A percentile compares a stretch with the other conserved stretches of the same genome.
phyloP scores from a whole-genome alignment of 2,113 vertebrate genomes.

The Menidia beryllina region DNA sequence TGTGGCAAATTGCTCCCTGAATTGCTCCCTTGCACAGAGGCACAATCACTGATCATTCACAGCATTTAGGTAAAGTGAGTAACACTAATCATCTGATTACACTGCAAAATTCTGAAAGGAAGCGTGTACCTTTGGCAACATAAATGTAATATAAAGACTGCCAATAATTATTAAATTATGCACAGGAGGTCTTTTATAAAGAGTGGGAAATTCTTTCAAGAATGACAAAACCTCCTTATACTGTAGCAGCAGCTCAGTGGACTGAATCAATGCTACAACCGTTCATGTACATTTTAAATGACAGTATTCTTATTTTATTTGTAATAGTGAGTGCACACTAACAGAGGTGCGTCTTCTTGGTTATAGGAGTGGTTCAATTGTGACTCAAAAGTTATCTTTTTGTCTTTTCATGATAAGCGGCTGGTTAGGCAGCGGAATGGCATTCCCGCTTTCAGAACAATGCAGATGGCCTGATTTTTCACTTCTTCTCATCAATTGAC shows the following conservation, averaged over 20 bases:
- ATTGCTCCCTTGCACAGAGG: not conserved
- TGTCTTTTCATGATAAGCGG: not conserved
- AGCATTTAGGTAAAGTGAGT: not conserved
- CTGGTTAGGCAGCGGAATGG: not conserved
- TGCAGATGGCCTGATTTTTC: not conserved
- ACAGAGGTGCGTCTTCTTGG: not conserved
- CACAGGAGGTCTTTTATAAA: not conserved
- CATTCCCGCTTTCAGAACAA: not conserved
- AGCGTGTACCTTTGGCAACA: conserved; percentile 6
- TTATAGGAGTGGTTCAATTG: conserved; percentile 35
- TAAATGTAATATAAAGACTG: not conserved
- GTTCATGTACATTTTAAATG: not conserved
- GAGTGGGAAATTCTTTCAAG: not conserved
- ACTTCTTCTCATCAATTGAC: conserved; percentile 80
- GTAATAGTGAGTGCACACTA: not conserved
- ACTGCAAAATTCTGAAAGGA: not conserved
- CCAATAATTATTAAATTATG: not conserved
- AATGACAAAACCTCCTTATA: not conserved
- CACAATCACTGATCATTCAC: not conserved
- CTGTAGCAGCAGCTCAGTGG: not conserved
- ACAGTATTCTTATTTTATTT: not conserved
- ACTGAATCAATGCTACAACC: not conserved
- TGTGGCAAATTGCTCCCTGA: not conserved
- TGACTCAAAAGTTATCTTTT: no score
- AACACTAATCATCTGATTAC: not conserved